Percentiles rank a stretch among this genome's conserved stretches.
These are phyloP conservation scores for Pomatostomus ruficeps DNA, from an alignment of 2,113 vertebrate genomes.

Conservation along the genomic window DNA sequence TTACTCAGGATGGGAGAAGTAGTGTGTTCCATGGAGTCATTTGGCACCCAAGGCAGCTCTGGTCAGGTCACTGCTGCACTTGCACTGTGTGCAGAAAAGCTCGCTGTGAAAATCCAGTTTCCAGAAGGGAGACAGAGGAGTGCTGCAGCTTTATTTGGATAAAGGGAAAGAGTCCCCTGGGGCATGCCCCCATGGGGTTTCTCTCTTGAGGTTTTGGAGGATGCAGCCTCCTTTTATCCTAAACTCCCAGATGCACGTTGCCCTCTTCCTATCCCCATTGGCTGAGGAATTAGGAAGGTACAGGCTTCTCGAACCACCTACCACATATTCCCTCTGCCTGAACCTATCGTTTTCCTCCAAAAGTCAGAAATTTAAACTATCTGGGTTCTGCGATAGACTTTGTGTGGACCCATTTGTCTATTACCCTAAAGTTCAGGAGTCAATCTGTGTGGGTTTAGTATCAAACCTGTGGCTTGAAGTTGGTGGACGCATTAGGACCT, in stretches of 20 bases:
- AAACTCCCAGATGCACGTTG: too few relatives aligned
- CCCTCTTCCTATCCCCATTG: background rate
- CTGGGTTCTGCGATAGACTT: background rate
- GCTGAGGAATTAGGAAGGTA: background rate
- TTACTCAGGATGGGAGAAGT: background rate
- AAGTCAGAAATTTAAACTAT: background rate
- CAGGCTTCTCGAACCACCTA: background rate
- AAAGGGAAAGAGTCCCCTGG: background rate
- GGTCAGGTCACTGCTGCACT: background rate
- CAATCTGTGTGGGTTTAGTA: background rate
- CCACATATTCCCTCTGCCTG: background rate
- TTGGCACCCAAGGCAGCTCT: background rate
- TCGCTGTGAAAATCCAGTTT: background rate
- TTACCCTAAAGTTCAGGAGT: background rate
- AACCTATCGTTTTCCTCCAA: background rate
- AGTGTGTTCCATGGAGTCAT: background rate
- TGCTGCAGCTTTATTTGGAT: background rate
- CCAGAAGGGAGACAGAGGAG: background rate
- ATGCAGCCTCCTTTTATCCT: background rate
- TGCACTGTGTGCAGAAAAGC: too few relatives aligned
- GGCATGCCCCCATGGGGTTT: background rate
- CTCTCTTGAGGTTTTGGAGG: background rate
- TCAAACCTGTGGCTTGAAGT: background rate
- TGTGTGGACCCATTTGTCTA: background rate
- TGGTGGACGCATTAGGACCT: background rate